Evolutionary conservation across 2,113 vertebrate species (phyloP).

Genomic region (Neopipo cinnamomea): DNA sequence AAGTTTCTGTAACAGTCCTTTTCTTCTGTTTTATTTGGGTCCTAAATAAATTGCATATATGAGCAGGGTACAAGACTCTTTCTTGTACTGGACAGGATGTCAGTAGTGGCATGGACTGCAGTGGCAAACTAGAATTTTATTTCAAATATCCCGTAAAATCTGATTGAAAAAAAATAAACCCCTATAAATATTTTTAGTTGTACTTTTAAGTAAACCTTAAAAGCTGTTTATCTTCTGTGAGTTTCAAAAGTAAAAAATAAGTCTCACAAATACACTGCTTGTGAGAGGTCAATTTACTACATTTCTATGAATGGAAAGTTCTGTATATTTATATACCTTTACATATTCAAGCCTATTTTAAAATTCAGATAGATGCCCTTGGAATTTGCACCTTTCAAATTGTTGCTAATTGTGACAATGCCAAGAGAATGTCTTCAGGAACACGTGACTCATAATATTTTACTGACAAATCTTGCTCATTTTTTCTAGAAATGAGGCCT

Average conservation of each 20-base stretch:
- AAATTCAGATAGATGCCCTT: neutral
- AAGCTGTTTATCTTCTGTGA: neutral
- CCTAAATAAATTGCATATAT: neutral
- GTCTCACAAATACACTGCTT: neutral
- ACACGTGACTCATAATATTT: neutral
- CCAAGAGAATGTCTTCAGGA: neutral
- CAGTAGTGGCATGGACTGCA: neutral
- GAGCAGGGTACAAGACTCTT: neutral
- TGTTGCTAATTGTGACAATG: neutral
- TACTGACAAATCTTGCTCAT: neutral
- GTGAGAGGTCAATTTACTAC: neutral
- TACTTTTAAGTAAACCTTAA: neutral
- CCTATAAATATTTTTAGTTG: neutral
- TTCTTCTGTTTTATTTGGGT: neutral
- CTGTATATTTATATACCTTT: neutral
- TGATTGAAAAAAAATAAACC: rapidly evolving
- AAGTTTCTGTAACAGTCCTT: neutral
- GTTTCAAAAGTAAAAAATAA: neutral
- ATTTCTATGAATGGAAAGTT: neutral
- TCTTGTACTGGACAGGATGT: neutral
- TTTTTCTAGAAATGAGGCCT: neutral
- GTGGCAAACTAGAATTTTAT: neutral
- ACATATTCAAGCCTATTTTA: neutral
- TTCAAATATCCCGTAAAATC: neutral
- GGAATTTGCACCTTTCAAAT: neutral